Conservation (phyloP, 1,140 invertebrate species). For the Fopius arisanus region DNA sequence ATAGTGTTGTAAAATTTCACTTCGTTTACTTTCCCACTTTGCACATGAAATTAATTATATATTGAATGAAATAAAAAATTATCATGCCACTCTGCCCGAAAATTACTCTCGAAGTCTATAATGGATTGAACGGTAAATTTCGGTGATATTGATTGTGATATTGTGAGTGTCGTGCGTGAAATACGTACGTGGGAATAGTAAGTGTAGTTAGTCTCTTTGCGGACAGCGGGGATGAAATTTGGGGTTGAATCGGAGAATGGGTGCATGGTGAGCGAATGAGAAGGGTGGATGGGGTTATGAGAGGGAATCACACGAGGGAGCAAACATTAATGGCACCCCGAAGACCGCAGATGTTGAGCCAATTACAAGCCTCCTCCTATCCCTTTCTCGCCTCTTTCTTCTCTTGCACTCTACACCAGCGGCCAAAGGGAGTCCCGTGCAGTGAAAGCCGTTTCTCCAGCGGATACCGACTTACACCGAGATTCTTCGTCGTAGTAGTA, state of each 20-base stretch:
- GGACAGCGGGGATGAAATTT: not conserved
- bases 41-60: too few relatives aligned
- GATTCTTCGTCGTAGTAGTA: constrained; percentile 1
- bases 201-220: not conserved
- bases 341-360: constrained; percentile 64
- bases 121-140: too few relatives aligned
- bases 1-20: too few relatives aligned
- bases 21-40: too few relatives aligned
- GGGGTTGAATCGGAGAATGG: not conserved
- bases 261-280: not conserved
- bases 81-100: too few relatives aligned
- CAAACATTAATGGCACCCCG: constrained; percentile 62
- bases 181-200: not conserved
- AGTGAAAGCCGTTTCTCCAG: constrained; percentile 41
- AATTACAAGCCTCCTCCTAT: constrained; percentile 60
- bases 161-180: too few relatives aligned
- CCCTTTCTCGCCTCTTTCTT: constrained; percentile 12
- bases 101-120: too few relatives aligned
- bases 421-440: constrained; percentile 6
- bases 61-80: too few relatives aligned
- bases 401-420: not conserved
- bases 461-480: constrained; percentile 13
- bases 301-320: constrained; percentile 34
- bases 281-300: not conserved
- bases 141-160: too few relatives aligned